Base-by-base conservation (phyloP, 1,140 invertebrate species). In the Fopius arisanus region DNA sequence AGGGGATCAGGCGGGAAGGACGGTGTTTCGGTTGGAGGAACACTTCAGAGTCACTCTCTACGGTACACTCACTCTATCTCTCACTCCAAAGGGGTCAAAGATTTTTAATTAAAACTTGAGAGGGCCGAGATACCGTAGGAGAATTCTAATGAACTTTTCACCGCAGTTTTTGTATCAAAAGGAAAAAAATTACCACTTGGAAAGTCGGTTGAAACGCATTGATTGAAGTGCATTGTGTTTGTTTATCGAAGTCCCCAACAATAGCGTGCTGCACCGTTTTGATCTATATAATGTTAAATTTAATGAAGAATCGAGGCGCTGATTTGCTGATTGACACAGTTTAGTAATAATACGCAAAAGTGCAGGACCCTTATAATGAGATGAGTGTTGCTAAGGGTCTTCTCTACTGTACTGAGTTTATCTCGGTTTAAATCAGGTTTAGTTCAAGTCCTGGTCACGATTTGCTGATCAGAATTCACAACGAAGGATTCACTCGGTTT, bases 91-190 rank as follows among this genome's bases (percentile, higher is more conserved):
- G 68, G 48, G 51, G 28, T 70, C 37, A 54, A 70, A 70, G 68
- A 70, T 70, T 62, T 70, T 70, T 70, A 70, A 70, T 70, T 70
- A 70, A 70, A 70, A 70, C 51, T 62, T 70, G 51, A 62, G 68
- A 59, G 43, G 54, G 29, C 68, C 37, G 54, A 59, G 54, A 29
- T 70, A 59, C 68, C 37, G 54, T 28, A 28, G 16, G 37, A 70
- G 48, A 70, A 70, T 70, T 51, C 54, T 70, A 54, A 70, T 70
- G 51, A 59, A 70, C 48, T 62, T 62, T 67, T 43, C 37, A 59
- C 9, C 2, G 16, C 9, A 67, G 21, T 41, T 67, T 48, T 26
- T 67, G 29, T 66, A 33, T 16, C 63, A 67, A 67, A 67, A 14
- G 66, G 23, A 43, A 43, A 66, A 66, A 66, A 40, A 37, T 66